Base-by-base conservation (phyloP, 92 coral and sea anemone species). In the Umimayanthus kanabou region DNA sequence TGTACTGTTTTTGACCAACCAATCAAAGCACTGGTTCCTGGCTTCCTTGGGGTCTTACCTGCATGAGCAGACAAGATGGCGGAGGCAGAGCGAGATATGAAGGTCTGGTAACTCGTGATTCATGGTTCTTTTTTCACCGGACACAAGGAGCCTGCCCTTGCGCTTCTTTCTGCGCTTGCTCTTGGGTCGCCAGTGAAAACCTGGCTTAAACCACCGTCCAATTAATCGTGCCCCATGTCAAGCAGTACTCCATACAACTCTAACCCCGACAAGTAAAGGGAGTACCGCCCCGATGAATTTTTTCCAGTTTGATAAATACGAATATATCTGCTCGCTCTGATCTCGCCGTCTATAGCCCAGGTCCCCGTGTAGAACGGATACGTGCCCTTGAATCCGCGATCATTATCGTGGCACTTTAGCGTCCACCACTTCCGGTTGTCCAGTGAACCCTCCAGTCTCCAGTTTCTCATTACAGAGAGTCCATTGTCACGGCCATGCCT, bases 401-500 rank as follows among this genome's bases (percentile, higher is more conserved):
- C 98, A 79, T 94, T 94, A 64, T 93, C 96, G 73, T 94, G 98
- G 49, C 69, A 88, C 64, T 85, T 88, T 77, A 94, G 90, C 43
- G 88, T 75, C 64, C 79, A 77, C 98, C 98, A 94, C 25, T 58
- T 85, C 39, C 92, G 81, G 39, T 92, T 94, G 75, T 94, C 94
- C 47, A 92, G 88, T 76, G 98, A 94, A 8, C 96, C 96, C 79
- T 94, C 98, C 0, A 94, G 93, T 2, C 90, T 94, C 98, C 98
- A 94, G 81, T 93, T 93, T 78, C 96, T 87, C 77, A 94, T 81
- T 82, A 93, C 76, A 61, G 98, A 94, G 86, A 93, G 86, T 5
- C 98, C 96, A 73, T 93, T 94, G 87, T 94, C 96, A 49, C 96
- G 89, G 77, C 98, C 98, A 77, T 94, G 98, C 71, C 98, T 87